These are phyloP conservation scores for Hyperoplus lanceolatus DNA, from an alignment of 2,797 vertebrate genomes.

Conservation along the genomic window DNA sequence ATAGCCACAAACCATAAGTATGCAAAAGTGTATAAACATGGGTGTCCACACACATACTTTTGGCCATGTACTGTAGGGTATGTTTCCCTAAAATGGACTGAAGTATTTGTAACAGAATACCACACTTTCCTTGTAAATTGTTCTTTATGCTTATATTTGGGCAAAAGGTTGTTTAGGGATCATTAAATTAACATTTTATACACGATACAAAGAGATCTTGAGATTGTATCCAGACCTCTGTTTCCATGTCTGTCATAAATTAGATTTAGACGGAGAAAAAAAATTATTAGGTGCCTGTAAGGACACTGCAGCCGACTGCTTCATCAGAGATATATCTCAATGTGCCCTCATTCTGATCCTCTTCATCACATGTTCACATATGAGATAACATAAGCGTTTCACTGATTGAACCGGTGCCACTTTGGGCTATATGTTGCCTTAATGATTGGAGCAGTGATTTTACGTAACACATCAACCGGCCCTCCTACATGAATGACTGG, in stretches of 20 bases:
- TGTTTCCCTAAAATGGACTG: no score
- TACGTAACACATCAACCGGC: not conserved
- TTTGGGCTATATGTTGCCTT: not conserved
- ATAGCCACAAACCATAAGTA: not conserved
- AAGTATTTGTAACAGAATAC: not conserved
- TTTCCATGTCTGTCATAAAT: conserved; percentile 44
- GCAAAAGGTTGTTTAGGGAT: not conserved
- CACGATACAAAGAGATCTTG: conserved; percentile 17
- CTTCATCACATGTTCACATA: conserved; percentile 14
- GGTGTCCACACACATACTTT: not conserved
- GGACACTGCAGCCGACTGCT: conserved; percentile 2
- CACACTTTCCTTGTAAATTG: not conserved
- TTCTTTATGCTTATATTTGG: not conserved
- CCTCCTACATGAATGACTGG: no score
- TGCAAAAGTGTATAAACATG: no score
- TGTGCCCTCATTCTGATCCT: conserved; percentile 6
- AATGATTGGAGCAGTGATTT: not conserved
- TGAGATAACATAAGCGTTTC: conserved; percentile 1
- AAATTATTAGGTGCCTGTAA: conserved; percentile 42
- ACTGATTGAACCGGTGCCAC: not conserved
- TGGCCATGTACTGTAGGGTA: not conserved
- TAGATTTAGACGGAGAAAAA: conserved; percentile 44
- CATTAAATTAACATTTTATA: not conserved
- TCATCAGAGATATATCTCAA: not conserved
- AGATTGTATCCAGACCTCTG: conserved; percentile 36